These are phyloP conservation scores for Drosophila cognata DNA, from an alignment of 2,888 invertebrate species.

Conservation along the genomic window DNA sequence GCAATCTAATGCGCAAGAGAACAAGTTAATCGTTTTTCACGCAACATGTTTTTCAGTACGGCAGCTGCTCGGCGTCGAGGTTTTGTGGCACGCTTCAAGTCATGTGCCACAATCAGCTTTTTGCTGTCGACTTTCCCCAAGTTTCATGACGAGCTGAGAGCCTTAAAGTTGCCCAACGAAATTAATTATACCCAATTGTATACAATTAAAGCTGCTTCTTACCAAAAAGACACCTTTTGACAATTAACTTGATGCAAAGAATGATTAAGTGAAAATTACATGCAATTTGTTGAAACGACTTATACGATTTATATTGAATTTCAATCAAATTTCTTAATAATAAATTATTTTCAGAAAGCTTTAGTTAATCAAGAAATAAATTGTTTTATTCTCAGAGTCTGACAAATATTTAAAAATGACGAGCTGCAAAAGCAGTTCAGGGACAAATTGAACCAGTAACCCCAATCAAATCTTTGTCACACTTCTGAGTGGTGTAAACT, in stretches of 20 bases:
- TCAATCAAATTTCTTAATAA: not conserved
- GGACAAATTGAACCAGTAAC: constrained; percentile 45
- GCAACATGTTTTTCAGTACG: constrained; percentile 51
- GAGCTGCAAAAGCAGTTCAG: constrained; percentile 15
- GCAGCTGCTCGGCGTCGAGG: constrained; percentile 63
- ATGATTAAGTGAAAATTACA: not conserved
- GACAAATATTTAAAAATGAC: not conserved
- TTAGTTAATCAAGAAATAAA: not conserved
- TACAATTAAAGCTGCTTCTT: not conserved
- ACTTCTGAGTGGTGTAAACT: constrained; percentile 12
- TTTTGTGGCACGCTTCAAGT: constrained; percentile 57
- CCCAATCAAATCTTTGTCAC: constrained; percentile 43
- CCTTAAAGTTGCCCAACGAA: not conserved
- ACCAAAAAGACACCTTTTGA: not conserved
- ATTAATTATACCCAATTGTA: not conserved
- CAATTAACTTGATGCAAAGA: not conserved
- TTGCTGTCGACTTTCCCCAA: constrained; percentile 5
- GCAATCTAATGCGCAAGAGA: constrained; percentile 23
- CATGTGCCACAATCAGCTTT: constrained; percentile 12
- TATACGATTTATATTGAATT: too few species aligned
- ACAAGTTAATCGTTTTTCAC: constrained; percentile 70
- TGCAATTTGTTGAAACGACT: too few species aligned
- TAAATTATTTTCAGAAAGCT: not conserved
- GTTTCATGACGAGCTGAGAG: not conserved
- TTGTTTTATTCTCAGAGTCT: not conserved